Base-by-base conservation (phyloP, 2,888 invertebrate species). In the Vanessa cardui region DNA sequence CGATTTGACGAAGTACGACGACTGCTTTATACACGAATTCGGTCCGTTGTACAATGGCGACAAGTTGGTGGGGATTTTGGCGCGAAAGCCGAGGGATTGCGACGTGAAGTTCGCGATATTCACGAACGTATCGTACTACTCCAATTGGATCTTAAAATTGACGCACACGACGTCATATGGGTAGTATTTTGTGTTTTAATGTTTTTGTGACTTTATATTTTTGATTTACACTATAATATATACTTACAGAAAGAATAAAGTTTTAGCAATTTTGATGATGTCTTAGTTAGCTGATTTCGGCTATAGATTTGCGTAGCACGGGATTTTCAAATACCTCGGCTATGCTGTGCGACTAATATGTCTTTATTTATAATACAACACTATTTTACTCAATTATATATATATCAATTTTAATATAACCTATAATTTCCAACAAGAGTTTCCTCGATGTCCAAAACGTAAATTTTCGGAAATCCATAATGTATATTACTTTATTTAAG, bases 21-120 rank as follows among this genome's bases (percentile, higher is more conserved):
- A 89, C 20, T 92, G 92, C 65, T 92, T 91, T 16, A 69, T 86
- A 0, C 83, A 88, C 3, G 92, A 92, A 44, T 91, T 90, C 66
- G 92, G 92, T 0, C 92, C 92, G 0, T 52, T 91, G 1, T 91
- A 77, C 64, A 44, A 59, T 6, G 78, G 71, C 0, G 85, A 90
- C 47, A 88, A 83, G 58, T 71, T 91, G 2, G 83, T 86, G 0
- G 92, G 91, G 0, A 74, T 91, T 0, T 67, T 91, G 20, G 79
- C 87, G 0, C 75, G 85, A 33, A 85, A 80, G 52, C 89, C 91
- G 0, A 76, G 75, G 8, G 86, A 88, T 2, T 90, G 90, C 60
- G 86, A 87, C 0, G 78, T 74, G 0, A 83, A 79, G 44, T 61
- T 75, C 7, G 76, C 80, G 0, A 70, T 83, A 0, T 82, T 83